Evolutionary conservation across 23 tunicate species (phyloP).

Genomic region (Halocynthia roretzi): DNA sequence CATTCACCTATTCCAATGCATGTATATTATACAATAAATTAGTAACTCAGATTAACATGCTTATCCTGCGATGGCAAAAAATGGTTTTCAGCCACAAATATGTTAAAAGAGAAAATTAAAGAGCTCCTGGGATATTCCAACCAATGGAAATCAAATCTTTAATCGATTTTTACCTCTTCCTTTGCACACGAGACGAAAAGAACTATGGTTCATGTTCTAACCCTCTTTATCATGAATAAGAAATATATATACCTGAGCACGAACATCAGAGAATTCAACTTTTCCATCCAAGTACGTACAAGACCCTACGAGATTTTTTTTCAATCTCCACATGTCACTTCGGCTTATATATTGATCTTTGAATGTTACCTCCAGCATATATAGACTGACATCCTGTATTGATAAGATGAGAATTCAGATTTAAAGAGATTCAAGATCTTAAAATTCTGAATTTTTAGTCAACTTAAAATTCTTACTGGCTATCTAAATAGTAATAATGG

Average conservation of each 20-base stretch:
- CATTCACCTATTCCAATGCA: slow-evolving; percentile 46
- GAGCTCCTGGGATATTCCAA: background rate
- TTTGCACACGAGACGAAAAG: too few species aligned
- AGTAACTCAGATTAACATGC: too few species aligned
- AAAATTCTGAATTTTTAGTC: too few species aligned
- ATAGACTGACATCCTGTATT: slow-evolving; percentile 59
- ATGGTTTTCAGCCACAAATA: background rate
- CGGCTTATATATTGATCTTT: slow-evolving; percentile 89
- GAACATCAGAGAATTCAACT: slow-evolving; percentile 56
- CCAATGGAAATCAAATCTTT: too few species aligned
- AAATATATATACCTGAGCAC: slow-evolving; percentile 48
- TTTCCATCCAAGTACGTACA: slow-evolving; percentile 64
- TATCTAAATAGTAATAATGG: too few species aligned
- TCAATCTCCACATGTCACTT: slow-evolving; percentile 89
- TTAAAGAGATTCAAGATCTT: too few species aligned
- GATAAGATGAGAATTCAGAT: background rate
- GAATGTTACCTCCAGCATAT: slow-evolving; percentile 76
- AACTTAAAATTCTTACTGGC: too few species aligned
- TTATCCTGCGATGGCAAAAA: background rate
- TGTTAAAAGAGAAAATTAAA: background rate
- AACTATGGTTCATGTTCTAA: background rate
- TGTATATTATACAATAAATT: too few species aligned
- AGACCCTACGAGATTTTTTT: slow-evolving; percentile 53
- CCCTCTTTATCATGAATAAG: background rate
- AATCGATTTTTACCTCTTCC: too few species aligned